A percentile compares a stretch with the other conserved stretches of the same genome.
phyloP scores from a whole-genome alignment of 2,797 vertebrate species.

The Cossypha niveicapilla region DNA sequence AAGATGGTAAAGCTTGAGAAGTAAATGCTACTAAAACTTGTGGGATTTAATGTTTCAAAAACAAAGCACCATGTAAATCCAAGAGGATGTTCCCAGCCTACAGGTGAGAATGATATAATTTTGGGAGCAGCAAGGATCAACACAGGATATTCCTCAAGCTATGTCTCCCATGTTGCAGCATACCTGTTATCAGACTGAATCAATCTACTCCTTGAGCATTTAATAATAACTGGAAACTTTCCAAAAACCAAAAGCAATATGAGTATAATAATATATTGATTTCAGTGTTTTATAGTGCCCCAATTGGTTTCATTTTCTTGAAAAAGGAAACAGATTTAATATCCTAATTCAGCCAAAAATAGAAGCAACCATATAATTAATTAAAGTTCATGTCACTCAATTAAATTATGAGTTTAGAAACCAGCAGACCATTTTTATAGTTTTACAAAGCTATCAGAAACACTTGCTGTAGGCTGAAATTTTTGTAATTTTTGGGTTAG shows the following conservation, averaged over 20 bases:
- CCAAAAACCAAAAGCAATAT: background rate
- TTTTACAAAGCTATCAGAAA: background rate
- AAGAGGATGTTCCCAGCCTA: background rate
- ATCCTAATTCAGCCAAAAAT: slow-evolving; percentile 28
- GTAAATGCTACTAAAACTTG: background rate
- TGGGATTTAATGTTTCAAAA: background rate
- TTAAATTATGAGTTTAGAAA: background rate
- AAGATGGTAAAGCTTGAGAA: background rate
- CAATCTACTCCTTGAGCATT: background rate
- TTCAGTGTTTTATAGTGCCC: background rate
- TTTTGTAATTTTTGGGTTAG: background rate
- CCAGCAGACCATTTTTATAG: background rate
- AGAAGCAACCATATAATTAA: slow-evolving; percentile 32
- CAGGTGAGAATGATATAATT: background rate
- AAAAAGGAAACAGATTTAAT: background rate
- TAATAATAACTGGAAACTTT: background rate
- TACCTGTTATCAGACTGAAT: background rate
- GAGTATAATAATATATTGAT: background rate
- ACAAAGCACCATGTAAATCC: background rate
- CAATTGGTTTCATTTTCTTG: background rate
- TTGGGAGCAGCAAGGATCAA: background rate
- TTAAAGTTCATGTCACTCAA: slow-evolving; percentile 27
- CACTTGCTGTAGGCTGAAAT: background rate
- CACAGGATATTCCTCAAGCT: background rate
- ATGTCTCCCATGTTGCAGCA: background rate